These are phyloP conservation scores for Liposcelis brunnea DNA, from an alignment of 2,888 invertebrate genomes.

Conservation along the genomic window DNA sequence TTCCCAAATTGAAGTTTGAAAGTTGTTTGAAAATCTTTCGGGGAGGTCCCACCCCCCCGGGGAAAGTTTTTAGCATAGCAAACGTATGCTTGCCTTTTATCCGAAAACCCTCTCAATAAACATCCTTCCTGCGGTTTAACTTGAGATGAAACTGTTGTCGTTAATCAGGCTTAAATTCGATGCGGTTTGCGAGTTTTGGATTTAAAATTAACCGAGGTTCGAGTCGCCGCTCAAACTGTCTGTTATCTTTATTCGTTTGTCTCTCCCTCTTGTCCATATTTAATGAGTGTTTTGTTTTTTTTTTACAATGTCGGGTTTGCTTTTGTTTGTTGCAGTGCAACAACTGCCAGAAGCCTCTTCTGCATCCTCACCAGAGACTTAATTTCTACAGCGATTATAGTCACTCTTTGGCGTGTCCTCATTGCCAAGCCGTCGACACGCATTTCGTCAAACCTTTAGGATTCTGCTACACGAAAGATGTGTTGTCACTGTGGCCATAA, in stretches of 20 bases:
- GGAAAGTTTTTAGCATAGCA: slow-evolving; percentile 3
- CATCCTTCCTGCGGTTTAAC: too few species aligned
- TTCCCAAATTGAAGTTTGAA: slow-evolving; percentile 4
- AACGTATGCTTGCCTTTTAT: too few species aligned
- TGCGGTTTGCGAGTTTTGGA: neutral
- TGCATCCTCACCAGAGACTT: slow-evolving; percentile 70
- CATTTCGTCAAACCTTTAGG: slow-evolving; percentile 88
- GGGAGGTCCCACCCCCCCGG: too few species aligned
- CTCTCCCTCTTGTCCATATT: neutral
- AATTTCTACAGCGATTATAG: slow-evolving; percentile 93
- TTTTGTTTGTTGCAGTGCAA: slow-evolving; percentile 55
- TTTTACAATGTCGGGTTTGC: neutral
- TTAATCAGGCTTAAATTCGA: slow-evolving; percentile 13
- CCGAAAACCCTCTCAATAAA: too few species aligned
- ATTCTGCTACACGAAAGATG: slow-evolving; percentile 65
- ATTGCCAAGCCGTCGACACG: slow-evolving; percentile 76
- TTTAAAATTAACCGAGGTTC: neutral
- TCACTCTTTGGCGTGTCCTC: slow-evolving; percentile 77
- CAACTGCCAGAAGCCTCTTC: slow-evolving; percentile 74
- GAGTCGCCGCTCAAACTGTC: neutral
- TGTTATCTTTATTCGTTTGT: neutral
- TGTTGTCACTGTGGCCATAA: slow-evolving; percentile 65
- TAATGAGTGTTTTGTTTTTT: neutral
- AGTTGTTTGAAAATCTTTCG: neutral
- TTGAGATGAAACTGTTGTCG: slow-evolving; percentile 15